A percentile compares a stretch with the other conserved stretches of the same genome.
phyloP scores from a whole-genome alignment of 2,113 vertebrate species.

The Pantherophis guttatus region DNA sequence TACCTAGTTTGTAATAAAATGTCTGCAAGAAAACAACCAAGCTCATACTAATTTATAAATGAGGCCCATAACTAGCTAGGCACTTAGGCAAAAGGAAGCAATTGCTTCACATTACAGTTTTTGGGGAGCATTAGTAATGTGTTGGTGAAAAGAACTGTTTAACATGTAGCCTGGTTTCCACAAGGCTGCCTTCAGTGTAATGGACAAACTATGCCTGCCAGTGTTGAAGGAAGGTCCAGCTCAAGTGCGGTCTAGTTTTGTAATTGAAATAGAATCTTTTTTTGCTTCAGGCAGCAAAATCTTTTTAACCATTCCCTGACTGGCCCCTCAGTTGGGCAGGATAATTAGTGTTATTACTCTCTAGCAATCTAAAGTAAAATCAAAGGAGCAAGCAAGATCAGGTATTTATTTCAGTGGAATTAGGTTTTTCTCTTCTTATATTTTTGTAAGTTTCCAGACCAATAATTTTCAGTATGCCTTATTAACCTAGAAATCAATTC shows the following conservation, averaged over 20 bases:
- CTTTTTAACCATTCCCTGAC: not conserved
- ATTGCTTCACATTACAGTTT: not conserved
- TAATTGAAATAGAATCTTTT: not conserved
- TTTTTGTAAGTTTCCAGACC: not conserved
- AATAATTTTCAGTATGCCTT: not conserved
- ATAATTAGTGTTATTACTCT: not conserved
- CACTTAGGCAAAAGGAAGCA: not conserved
- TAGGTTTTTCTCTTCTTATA: not conserved
- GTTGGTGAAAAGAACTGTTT: not conserved
- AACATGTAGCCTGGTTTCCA: not conserved
- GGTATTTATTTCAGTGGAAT: not conserved
- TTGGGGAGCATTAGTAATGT: not conserved
- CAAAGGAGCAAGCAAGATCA: not conserved
- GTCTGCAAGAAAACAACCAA: not conserved
- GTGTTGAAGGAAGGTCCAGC: not conserved
- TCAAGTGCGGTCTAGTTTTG: not conserved
- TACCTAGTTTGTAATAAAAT: not conserved
- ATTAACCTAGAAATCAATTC: constrained; percentile 5
- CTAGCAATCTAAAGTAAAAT: not conserved
- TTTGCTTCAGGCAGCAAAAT: not conserved
- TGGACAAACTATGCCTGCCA: not conserved
- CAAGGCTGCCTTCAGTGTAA: not conserved
- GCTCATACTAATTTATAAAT: not conserved
- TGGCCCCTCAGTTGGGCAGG: not conserved
- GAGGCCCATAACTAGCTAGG: not conserved